A percentile compares a stretch with the other conserved stretches of the same genome.
phyloP scores from a whole-genome alignment of 2,797 vertebrate genomes.

The Macrochelys suwanniensis region DNA sequence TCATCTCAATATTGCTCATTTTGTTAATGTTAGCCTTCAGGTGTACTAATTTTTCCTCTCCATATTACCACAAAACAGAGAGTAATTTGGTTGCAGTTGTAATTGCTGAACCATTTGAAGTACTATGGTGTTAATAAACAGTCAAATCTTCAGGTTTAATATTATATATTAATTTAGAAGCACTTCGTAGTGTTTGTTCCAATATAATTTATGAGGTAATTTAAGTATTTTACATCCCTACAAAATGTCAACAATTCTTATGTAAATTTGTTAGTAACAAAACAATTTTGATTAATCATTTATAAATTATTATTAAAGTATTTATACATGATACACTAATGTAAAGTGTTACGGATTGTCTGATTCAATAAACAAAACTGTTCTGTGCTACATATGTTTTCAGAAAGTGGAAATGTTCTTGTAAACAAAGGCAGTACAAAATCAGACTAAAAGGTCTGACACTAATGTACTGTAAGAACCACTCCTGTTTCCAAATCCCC shows the following conservation, averaged over 20 bases:
- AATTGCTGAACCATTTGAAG: not conserved
- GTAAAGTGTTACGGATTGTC: not conserved
- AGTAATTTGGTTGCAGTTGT: not conserved
- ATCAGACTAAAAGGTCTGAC: not conserved
- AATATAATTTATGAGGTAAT: constrained; percentile 1
- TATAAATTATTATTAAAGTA: not conserved
- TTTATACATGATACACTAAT: not conserved
- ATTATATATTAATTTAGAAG: not conserved
- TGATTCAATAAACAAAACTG: not conserved
- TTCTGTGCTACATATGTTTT: not conserved
- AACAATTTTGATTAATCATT: not conserved
- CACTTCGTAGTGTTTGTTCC: not conserved
- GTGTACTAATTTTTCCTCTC: not conserved
- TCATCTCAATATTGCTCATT: not conserved
- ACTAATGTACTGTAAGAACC: not conserved
- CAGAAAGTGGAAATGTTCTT: not conserved
- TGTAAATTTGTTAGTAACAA: not conserved
- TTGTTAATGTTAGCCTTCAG: not conserved
- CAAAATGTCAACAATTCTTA: constrained; percentile 3
- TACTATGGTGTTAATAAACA: not conserved
- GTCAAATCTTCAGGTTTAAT: not conserved
- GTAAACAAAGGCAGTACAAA: not conserved
- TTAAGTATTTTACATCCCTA: not conserved
- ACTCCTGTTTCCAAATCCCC: not conserved
- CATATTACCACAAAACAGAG: not conserved